These are phyloP conservation scores for Coecobrya sp. DNA, from an alignment of 2,888 invertebrate genomes.

Conservation along the genomic window DNA sequence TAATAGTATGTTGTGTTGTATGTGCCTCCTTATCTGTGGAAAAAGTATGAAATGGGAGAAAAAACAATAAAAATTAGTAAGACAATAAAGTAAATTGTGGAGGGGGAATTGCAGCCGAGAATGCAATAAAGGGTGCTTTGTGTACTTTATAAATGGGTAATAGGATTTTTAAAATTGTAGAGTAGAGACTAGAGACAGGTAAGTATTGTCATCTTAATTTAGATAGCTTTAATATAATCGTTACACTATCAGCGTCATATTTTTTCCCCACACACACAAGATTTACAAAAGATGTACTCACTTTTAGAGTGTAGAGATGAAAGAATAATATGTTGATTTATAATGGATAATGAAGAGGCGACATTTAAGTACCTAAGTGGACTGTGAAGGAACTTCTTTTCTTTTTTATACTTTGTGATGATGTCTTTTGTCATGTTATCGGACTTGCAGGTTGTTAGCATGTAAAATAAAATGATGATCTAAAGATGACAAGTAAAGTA, in stretches of 20 bases:
- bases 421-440: slow-evolving; percentile 23
- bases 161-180: neutral
- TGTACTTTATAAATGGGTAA: neutral
- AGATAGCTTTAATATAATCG: neutral
- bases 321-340: neutral
- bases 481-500: neutral
- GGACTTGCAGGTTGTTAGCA: neutral
- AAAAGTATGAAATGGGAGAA: slow-evolving; percentile 17
- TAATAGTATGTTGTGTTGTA: no score
- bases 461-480: neutral
- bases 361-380: neutral
- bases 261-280: neutral
- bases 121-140: neutral
- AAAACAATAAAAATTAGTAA: slow-evolving; percentile 14
- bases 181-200: neutral
- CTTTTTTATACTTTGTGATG: neutral
- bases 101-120: neutral
- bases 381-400: neutral
- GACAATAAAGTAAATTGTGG: slow-evolving; percentile 32
- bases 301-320: neutral
- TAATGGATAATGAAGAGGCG: neutral
- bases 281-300: neutral
- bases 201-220: neutral
- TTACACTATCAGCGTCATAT: neutral
- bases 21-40: slow-evolving; percentile 22